Conservation (phyloP, 2,113 vertebrate genomes). For the Corythoichthys haematopterus region DNA sequence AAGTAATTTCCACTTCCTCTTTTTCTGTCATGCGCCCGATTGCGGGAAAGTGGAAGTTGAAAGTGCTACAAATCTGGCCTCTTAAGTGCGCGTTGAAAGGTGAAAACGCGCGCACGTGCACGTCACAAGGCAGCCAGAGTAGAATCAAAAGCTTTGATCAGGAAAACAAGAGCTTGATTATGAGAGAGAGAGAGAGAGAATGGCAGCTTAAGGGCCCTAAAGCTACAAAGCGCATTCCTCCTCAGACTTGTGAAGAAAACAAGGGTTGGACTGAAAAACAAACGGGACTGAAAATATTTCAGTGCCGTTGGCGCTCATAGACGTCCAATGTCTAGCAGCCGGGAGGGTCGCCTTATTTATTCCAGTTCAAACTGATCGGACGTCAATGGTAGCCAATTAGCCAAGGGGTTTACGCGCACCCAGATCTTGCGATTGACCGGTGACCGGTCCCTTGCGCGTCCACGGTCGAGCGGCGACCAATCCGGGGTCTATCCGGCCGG, state of each 20-base stretch:
- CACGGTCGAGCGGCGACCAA: background rate
- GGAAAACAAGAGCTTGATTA: conserved; percentile 58
- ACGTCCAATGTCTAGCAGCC: too few relatives aligned
- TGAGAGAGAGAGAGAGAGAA: background rate
- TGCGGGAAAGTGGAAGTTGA: background rate
- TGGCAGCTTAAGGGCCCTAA: conserved; percentile 28
- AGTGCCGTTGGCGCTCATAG: too few relatives aligned
- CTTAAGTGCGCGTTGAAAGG: background rate
- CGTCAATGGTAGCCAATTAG: too few relatives aligned
- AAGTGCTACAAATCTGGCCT: conserved; percentile 1
- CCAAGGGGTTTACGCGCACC: too few relatives aligned
- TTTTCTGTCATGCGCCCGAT: background rate
- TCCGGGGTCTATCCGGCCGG: background rate
- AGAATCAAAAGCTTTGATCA: conserved; percentile 23
- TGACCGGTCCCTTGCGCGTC: background rate
- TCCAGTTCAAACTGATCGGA: too few relatives aligned
- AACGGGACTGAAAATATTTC: too few relatives aligned
- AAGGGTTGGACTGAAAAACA: too few relatives aligned
- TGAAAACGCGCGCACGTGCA: background rate
- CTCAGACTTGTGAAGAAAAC: conserved; percentile 52
- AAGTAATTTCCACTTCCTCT: conserved; percentile 2
- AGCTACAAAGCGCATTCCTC: conserved; percentile 52
- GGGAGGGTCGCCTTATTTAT: too few relatives aligned
- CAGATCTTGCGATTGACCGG: background rate
- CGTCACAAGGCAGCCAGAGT: conserved; percentile 31